phyloP scores from a whole-genome alignment of 1,140 invertebrate genomes.

The Cydia strobilella region DNA sequence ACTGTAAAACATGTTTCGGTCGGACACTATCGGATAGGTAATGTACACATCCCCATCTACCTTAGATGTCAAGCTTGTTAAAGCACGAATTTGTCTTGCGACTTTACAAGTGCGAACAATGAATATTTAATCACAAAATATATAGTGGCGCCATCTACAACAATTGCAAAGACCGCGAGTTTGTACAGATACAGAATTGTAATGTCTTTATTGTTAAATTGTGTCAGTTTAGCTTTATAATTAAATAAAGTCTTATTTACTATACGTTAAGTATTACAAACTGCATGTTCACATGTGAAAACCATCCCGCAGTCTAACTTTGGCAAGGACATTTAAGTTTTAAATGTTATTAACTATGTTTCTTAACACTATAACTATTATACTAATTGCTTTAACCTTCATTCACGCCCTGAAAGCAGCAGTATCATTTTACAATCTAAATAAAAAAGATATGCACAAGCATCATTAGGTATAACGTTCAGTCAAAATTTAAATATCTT shows the following conservation, averaged over 20 bases:
- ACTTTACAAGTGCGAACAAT: no score
- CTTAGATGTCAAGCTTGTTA: no score
- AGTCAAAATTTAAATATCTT: no score
- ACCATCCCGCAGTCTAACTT: constrained; percentile 20
- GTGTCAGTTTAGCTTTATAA: background rate
- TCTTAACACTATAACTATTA: background rate
- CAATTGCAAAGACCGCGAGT: background rate
- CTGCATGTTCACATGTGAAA: background rate
- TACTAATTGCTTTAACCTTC: background rate
- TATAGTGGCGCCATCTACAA: background rate
- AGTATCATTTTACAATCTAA: background rate
- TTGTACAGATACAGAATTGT: background rate
- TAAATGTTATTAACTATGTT: background rate
- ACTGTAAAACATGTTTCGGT: no score
- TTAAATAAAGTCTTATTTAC: background rate
- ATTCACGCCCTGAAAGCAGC: background rate
- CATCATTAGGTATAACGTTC: no score
- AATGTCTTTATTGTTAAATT: background rate
- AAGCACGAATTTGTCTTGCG: no score
- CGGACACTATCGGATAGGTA: no score
- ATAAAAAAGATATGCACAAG: no score
- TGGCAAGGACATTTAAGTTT: constrained; percentile 5
- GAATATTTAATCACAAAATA: no score
- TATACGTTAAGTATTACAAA: background rate
- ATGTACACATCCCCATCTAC: no score